Percentiles rank a stretch among this genome's conserved stretches.
Evolutionary conservation across 2,888 invertebrate species (phyloP).

Genomic region (Autographa pulchrina): DNA sequence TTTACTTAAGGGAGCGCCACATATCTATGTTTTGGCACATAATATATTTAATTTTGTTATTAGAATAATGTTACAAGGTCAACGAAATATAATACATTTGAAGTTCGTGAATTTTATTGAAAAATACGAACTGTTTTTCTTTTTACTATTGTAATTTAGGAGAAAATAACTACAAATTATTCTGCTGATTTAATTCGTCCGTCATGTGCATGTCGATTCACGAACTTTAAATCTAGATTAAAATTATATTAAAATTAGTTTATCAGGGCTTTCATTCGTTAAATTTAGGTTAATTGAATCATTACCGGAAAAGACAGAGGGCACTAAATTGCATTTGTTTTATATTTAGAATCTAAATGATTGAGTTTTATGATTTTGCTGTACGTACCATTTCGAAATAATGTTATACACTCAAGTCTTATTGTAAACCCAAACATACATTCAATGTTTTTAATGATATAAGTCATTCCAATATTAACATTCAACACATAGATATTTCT

Average conservation of each 20-base stretch:
- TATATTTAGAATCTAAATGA: slow-evolving; percentile 46
- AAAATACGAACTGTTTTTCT: slow-evolving; percentile 10
- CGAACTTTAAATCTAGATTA: slow-evolving; percentile 40
- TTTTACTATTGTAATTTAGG: slow-evolving; percentile 18
- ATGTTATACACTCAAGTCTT: background rate
- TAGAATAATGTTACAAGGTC: slow-evolving; percentile 53
- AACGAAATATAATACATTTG: slow-evolving; percentile 45
- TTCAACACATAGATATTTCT: slow-evolving; percentile 25
- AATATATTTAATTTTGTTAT: slow-evolving; percentile 49
- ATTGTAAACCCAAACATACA: slow-evolving; percentile 5
- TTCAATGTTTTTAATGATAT: slow-evolving; percentile 24
- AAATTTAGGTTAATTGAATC: slow-evolving; percentile 40
- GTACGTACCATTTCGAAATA: slow-evolving; percentile 1
- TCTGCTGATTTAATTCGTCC: background rate
- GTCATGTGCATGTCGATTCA: slow-evolving; percentile 15
- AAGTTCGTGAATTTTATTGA: slow-evolving; percentile 45
- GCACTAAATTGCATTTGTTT: slow-evolving; percentile 74
- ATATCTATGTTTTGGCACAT: slow-evolving; percentile 40
- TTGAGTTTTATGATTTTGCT: slow-evolving; percentile 26
- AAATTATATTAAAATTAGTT: slow-evolving; percentile 43
- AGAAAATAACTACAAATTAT: slow-evolving; percentile 5
- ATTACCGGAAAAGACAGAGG: slow-evolving; percentile 68
- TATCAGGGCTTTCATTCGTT: slow-evolving; percentile 52
- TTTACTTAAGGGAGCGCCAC: slow-evolving; percentile 52
- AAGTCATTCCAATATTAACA: slow-evolving; percentile 45